Conservation (phyloP, 92 coral and sea anemone species). For the Heliopora coerulea region DNA sequence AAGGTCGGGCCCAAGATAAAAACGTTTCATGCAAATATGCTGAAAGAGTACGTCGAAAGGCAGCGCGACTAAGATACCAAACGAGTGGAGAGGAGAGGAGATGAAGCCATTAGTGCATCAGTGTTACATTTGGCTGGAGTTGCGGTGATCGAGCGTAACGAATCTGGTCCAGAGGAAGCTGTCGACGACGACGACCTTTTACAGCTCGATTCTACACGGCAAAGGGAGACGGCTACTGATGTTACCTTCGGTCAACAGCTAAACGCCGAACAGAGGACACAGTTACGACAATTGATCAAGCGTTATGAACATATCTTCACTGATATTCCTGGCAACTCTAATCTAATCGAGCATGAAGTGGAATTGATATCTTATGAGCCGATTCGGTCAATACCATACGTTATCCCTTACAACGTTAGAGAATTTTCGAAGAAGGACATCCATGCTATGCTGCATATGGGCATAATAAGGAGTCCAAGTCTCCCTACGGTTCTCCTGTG, state of each 20-base stretch:
- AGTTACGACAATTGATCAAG: background rate
- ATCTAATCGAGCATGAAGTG: constrained; percentile 42
- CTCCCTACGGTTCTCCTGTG: constrained; percentile 55
- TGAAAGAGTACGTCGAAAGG: too few relatives aligned
- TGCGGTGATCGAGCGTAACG: constrained; percentile 35
- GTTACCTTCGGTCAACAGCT: constrained; percentile 10
- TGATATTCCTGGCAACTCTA: constrained; percentile 48
- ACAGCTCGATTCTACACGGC: constrained; percentile 11
- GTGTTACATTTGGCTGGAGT: constrained; percentile 21
- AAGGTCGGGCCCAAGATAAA: too few relatives aligned
- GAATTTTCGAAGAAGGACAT: constrained; percentile 48
- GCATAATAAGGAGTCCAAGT: constrained; percentile 49
- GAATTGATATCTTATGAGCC: constrained; percentile 48
- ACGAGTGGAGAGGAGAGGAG: too few relatives aligned
- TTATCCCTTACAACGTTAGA: constrained; percentile 45
- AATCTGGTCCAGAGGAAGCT: constrained; percentile 20
- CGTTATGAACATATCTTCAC: constrained; percentile 34
- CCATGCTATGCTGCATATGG: constrained; percentile 53
- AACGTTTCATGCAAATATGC: too few relatives aligned
- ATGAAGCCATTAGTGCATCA: background rate
- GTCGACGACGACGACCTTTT: constrained; percentile 15
- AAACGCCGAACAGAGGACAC: background rate
- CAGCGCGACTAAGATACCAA: too few relatives aligned
- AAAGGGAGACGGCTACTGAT: constrained; percentile 18
- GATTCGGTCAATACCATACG: constrained; percentile 51